Evolutionary conservation across 2,113 vertebrate species (phyloP), one percentile per base, ranked within the genome.

Genomic region (Anthoscopus minutus): DNA sequence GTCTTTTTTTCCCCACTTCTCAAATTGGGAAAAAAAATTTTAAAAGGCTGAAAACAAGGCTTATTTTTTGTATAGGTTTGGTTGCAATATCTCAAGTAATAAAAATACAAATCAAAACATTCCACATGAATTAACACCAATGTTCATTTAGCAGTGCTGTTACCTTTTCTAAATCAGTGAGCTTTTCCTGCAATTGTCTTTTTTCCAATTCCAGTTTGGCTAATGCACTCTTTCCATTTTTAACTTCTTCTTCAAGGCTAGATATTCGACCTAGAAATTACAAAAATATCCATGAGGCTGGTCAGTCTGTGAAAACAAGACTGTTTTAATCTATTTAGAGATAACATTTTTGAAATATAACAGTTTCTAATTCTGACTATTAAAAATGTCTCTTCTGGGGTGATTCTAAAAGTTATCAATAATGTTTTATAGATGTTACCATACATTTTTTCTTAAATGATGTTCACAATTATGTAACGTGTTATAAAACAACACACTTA

Each of bases 141-240:
- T 1, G 3, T 65, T 76, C 14, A 60, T 16, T 71, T 30, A 42
- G 45, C 61, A 71, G 8, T n/a, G 37, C 23, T 62, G 37, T 96
- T 96, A 99, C 99, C 99, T 99, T 99, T 96, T 99, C 99, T 97
- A 99, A 93, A 89, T 99, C 98, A 8, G 98, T 98, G 45, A 98
- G 97, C 78, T 98, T 99, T 89, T 99, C 99, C 90, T 99, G 99
- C 45, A 99, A 96, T 65, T 99, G 98, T 67, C 99, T 98, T 97
- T 99, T 99, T 89, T 99, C 99, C 17, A 96, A 89, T 95, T 99
- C 99, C 12, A 97, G 86, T 97, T 99, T 99, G 84, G 98, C 97
- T 96, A 99, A 76, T 15, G 98, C 82, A 65, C 97, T 97, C 97
- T 98, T 99, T 78, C 98, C 98, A 95, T 97, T 98, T 93, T 98